phyloP scores from a whole-genome alignment of 2,113 vertebrate species.

The Sturnus vulgaris region DNA sequence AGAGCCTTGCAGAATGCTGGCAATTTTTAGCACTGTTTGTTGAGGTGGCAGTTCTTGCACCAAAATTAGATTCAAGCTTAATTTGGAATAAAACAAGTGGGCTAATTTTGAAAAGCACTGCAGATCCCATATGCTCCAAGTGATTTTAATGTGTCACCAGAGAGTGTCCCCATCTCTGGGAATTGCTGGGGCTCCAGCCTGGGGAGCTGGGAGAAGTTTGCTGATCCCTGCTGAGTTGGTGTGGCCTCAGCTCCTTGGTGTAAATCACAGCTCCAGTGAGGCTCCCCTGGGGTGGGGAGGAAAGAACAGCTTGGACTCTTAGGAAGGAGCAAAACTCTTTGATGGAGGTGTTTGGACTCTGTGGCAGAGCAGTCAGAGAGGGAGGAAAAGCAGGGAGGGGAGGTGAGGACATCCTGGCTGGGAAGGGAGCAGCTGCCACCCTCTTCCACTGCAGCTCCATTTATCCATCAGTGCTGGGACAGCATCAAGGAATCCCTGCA shows the following conservation, averaged over 20 bases:
- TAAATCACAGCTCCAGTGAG: neutral
- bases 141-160: neutral
- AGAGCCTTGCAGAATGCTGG: neutral
- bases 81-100: conserved; percentile 42
- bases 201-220: neutral
- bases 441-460: neutral
- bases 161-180: neutral
- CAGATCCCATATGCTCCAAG: conserved; percentile 6
- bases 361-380: neutral
- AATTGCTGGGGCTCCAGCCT: neutral
- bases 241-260: neutral
- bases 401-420: neutral
- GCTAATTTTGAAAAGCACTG: conserved; percentile 24
- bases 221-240: neutral
- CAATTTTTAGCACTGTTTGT: neutral
- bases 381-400: neutral
- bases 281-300: neutral
- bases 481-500: neutral
- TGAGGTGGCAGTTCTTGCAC: conserved; percentile 28
- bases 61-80: conserved; percentile 36
- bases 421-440: neutral
- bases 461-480: neutral
- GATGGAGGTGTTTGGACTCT: neutral
- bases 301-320: neutral
- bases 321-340: neutral